Base-by-base conservation (phyloP, 1,140 invertebrate genomes). In the Luehdorfia chinensis region DNA sequence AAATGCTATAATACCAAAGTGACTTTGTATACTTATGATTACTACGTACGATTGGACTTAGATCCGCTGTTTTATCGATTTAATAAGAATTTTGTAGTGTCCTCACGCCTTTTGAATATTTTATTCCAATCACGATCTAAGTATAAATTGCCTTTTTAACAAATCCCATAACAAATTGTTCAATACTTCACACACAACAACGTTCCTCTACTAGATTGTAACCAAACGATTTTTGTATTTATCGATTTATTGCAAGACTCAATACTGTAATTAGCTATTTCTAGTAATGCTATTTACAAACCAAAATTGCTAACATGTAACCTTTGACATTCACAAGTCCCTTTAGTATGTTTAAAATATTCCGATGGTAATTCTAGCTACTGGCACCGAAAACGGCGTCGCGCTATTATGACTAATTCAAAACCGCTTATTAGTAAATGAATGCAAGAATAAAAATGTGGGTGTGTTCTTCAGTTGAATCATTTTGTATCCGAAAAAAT, bases 351-450 rank as follows among this genome's bases (percentile, higher is more conserved):
- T n/a, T n/a, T n/a, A n/a, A n/a, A n/a, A n/a, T n/a, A n/a, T n/a
- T n/a, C n/a, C n/a, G n/a, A n/a, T n/a, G n/a, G n/a, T n/a, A n/a
- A n/a, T n/a, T n/a, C n/a, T n/a, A n/a, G 18, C 44, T 54, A 59
- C 59, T 58, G 43, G 41, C 51, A 53, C 55, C 49, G 50, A 41
- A 55, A 63, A 59, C 54, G 48, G 47, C 55, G 59, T 61, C 63
- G 52, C 55, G 43, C 19, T 59, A 14, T 15, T 34, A 66, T 69
- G 62, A 73, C 64, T 70, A 59, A 74, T 68, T 71, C 57, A 65
- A 51, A 50, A 61, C 50, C 34, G 18, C 37, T 48, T 50, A 43
- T 44, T 46, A 39, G 49, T 57, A 43, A 57, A 14, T 18, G 46
- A 50, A 23, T 49, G 32, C 44, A 11, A 37, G 39, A 19, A 9